phyloP scores from a whole-genome alignment of 1,140 invertebrate species.

The Eriosoma lanigerum region DNA sequence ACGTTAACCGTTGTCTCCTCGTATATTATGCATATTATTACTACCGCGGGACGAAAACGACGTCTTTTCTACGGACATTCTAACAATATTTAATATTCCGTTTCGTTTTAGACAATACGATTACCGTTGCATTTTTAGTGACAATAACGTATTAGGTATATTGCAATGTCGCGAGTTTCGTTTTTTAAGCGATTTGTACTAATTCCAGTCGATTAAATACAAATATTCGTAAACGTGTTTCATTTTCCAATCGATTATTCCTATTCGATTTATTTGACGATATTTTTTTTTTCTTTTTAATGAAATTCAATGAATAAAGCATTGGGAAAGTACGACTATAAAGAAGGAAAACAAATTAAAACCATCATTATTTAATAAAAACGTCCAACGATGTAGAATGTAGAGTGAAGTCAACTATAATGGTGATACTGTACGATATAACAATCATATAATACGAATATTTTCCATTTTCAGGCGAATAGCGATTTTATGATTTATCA shows the following conservation, averaged over 20 bases:
- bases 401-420: background rate
- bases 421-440: background rate
- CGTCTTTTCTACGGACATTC: too few species aligned
- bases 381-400: background rate
- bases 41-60: too few species aligned
- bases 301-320: background rate
- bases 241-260: background rate
- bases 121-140: background rate
- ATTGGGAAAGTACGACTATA: background rate
- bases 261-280: background rate
- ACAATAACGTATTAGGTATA: too few species aligned
- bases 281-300: background rate
- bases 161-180: too few species aligned
- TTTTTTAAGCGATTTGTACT: background rate
- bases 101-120: too few species aligned
- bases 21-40: too few species aligned
- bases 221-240: background rate
- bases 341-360: background rate
- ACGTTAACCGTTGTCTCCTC: background rate
- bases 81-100: too few species aligned
- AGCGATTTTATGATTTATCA: slow-evolving; percentile 18
- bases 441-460: background rate
- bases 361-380: background rate
- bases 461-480: background rate
- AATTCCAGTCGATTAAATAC: background rate